Evolutionary conservation across 1,140 invertebrate species (phyloP), one percentile per base, ranked within the genome.

Genomic region (Anagrus nilaparvatae): DNA sequence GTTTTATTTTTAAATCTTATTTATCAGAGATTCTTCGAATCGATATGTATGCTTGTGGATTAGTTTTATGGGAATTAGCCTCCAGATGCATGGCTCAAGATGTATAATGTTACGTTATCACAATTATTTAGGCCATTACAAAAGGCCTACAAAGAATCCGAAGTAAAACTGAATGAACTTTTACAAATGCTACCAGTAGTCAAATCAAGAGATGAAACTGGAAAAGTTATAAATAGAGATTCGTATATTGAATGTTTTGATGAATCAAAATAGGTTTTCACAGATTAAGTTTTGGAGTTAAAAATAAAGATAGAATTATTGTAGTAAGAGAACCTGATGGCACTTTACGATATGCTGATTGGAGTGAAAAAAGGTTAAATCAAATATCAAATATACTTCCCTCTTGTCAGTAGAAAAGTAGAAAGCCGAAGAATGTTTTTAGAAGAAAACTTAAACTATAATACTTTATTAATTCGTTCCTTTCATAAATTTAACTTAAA

Each of bases 31-130:
- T 67, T 89, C 93, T 97, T 40, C 79, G 93, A 43, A 97, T 98
- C 56, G 95, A 99, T 58, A 95, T 98, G 80, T 99, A 99, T 63
- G 94, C 95, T 6, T 95, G 89, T 66, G 92, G 88, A 9, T 70
- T 99, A 33, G 92, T 98, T 8, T 70, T 98, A 3, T 99, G 95
- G 95, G 95, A 99, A 68, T 73, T 98, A 45, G 79, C 88, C 13
- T 89, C 90, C 1, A 68, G 90, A 31, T 91, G 85, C 59, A 78
- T 76, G 34, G 74, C 75, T 32, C 75, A 78, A 60, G 76, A 81
- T 67, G 82, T 83, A 58, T 19, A n/a, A n/a, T n/a, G n/a, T n/a
- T 2, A 32, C 12, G 5, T 32, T 17, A 13, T 24, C n/a, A n/a
- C n/a, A n/a, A n/a, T n/a, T n/a, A n/a, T n/a, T n/a, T n/a, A n/a